Evolutionary conservation across 2,797 vertebrate species (phyloP).

Genomic region (Momotus momota): DNA sequence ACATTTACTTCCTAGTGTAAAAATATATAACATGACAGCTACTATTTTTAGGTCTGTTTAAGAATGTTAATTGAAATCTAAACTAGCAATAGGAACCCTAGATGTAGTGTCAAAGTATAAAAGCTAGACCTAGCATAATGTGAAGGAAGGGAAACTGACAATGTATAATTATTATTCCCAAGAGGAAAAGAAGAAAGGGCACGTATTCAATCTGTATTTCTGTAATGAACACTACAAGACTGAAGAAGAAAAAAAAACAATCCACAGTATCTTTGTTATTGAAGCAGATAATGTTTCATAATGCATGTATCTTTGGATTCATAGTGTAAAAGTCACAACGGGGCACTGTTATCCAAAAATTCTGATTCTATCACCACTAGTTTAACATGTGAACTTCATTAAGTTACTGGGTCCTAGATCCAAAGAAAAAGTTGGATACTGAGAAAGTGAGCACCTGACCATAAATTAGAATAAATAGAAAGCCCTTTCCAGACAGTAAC

Average conservation of each 20-base stretch:
- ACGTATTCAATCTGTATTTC: background rate
- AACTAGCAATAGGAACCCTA: constrained; percentile 7
- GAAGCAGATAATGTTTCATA: background rate
- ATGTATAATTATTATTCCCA: constrained; percentile 3
- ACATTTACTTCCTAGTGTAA: constrained; percentile 23
- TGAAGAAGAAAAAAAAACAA: background rate
- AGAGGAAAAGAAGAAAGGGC: background rate
- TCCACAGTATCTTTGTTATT: background rate
- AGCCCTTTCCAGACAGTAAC: background rate
- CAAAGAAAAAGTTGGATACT: background rate
- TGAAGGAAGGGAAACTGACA: constrained; percentile 1
- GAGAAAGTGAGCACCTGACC: background rate
- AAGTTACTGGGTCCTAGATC: background rate
- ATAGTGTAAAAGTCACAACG: background rate
- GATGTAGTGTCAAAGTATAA: background rate
- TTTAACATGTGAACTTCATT: background rate
- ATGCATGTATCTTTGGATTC: background rate
- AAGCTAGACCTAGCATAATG: background rate
- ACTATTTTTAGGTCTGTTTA: constrained; percentile 47
- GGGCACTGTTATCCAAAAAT: background rate
- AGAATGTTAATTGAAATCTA: constrained; percentile 60
- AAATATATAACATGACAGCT: constrained; percentile 30
- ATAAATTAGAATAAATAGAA: background rate
- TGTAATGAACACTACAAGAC: background rate
- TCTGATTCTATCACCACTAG: background rate